phyloP scores from a whole-genome alignment of 2,888 invertebrate species.

The Ditula angustiorana region DNA sequence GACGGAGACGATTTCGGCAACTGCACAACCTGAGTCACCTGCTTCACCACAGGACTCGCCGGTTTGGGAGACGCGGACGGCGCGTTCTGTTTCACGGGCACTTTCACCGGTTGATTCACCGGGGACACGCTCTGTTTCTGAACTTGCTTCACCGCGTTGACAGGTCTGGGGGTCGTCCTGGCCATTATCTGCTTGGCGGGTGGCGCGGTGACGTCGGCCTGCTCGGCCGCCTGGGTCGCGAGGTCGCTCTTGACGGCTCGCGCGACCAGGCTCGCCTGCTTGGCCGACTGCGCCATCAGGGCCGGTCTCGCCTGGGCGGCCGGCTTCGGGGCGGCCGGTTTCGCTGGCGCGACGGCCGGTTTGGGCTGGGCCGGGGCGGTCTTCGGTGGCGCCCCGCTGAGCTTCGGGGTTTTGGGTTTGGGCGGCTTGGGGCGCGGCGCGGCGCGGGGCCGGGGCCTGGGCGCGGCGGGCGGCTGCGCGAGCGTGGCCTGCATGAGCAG shows the following conservation, averaged over 20 bases:
- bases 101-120: background rate
- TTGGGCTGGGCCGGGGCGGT: slow-evolving; percentile 27
- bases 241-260: slow-evolving; percentile 54
- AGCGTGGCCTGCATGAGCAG: slow-evolving; percentile 73
- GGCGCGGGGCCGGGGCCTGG: slow-evolving; percentile 5
- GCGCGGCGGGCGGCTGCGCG: slow-evolving; percentile 40
- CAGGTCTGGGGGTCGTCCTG: slow-evolving; percentile 37
- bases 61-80: slow-evolving; percentile 48
- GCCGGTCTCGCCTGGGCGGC: slow-evolving; percentile 46
- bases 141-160: slow-evolving; percentile 34
- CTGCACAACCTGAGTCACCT: slow-evolving; percentile 43
- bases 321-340: slow-evolving; percentile 41
- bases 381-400: background rate
- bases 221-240: slow-evolving; percentile 43
- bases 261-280: slow-evolving; percentile 60
- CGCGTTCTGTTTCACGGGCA: slow-evolving; percentile 13
- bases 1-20: slow-evolving; percentile 61
- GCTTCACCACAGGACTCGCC: slow-evolving; percentile 20
- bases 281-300: slow-evolving; percentile 63
- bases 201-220: slow-evolving; percentile 42
- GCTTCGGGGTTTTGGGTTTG: slow-evolving; percentile 44
- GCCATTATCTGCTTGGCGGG: slow-evolving; percentile 44
- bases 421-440: slow-evolving; percentile 50
- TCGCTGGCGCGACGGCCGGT: slow-evolving; percentile 43
- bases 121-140: slow-evolving; percentile 19